phyloP scores from a whole-genome alignment of 2,888 invertebrate species.

The Trilocha varians region DNA sequence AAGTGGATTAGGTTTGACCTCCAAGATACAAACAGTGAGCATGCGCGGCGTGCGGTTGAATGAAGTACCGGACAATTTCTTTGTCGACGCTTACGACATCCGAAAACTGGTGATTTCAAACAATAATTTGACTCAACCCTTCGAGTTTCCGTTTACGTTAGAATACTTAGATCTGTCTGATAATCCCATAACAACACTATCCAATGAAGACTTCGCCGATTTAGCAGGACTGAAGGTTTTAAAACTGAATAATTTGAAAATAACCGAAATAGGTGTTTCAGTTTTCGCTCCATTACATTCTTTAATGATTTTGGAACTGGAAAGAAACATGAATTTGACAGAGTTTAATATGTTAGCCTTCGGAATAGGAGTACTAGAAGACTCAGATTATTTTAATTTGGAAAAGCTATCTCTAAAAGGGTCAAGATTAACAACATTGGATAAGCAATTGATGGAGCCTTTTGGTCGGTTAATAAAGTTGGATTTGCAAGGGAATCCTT shows the following conservation, averaged over 20 bases:
- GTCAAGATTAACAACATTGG: constrained; percentile 53
- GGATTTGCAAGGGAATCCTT: constrained; percentile 75
- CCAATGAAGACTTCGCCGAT: constrained; percentile 59
- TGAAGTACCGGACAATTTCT: constrained; percentile 49
- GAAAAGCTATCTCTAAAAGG: constrained; percentile 58
- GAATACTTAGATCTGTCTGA: constrained; percentile 76
- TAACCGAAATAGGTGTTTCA: constrained; percentile 67
- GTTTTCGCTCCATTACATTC: constrained; percentile 69
- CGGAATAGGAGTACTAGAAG: constrained; percentile 45
- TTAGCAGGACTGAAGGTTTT: constrained; percentile 67
- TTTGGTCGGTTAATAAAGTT: constrained; percentile 57
- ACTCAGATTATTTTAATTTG: constrained; percentile 53
- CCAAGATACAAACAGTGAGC: constrained; percentile 41
- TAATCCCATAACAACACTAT: constrained; percentile 66
- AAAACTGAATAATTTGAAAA: constrained; percentile 70
- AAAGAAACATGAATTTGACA: constrained; percentile 67
- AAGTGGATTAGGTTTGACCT: constrained; percentile 47
- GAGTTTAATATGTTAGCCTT: constrained; percentile 60
- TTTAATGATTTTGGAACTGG: constrained; percentile 65
- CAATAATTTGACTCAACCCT: constrained; percentile 70
- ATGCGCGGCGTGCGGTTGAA: constrained; percentile 42
- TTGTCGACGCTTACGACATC: constrained; percentile 56
- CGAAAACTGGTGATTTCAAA: constrained; percentile 57
- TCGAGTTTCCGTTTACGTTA: constrained; percentile 70
- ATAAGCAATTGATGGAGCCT: constrained; percentile 46